Evolutionary conservation across 2,888 invertebrate species (phyloP).

Genomic region (Sipha maydis): DNA sequence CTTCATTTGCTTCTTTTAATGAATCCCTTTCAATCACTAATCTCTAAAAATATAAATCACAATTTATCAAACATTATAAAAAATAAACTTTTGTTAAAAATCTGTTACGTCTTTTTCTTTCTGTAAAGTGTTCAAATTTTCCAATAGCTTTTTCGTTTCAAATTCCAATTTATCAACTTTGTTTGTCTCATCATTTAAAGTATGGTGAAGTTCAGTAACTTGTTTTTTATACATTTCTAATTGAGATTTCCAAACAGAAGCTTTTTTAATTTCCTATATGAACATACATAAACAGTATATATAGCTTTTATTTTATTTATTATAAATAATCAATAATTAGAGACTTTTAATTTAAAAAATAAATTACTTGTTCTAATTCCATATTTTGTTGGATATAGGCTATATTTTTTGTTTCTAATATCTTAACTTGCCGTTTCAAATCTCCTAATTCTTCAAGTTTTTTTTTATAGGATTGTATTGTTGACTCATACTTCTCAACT

Average conservation of each 20-base stretch:
- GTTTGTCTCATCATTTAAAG: conserved; percentile 87
- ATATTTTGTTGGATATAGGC: conserved; percentile 89
- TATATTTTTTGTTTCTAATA: conserved; percentile 90
- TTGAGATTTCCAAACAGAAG: conserved; percentile 68
- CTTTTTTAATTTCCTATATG: conserved; percentile 78
- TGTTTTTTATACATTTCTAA: conserved; percentile 92
- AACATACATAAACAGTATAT: conserved; percentile 11
- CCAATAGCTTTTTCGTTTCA: conserved; percentile 83
- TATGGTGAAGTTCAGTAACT: conserved; percentile 85
- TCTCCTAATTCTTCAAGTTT: conserved; percentile 93
- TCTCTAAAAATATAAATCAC: conserved; percentile 67
- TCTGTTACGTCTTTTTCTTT: conserved; percentile 79
- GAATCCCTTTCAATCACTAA: conserved; percentile 84
- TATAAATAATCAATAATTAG: background rate
- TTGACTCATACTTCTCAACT: conserved; percentile 83
- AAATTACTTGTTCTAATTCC: conserved; percentile 81
- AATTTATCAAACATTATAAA: conserved; percentile 41
- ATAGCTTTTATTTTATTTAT: background rate
- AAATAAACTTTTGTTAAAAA: background rate
- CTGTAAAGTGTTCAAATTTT: conserved; percentile 79
- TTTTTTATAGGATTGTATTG: conserved; percentile 90
- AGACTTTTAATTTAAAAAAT: background rate
- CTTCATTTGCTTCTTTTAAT: conserved; percentile 87
- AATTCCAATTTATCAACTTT: conserved; percentile 89
- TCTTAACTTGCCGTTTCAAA: conserved; percentile 83